phyloP scores from a whole-genome alignment of 2,113 vertebrate species.

The Notarius quadriscutis region DNA sequence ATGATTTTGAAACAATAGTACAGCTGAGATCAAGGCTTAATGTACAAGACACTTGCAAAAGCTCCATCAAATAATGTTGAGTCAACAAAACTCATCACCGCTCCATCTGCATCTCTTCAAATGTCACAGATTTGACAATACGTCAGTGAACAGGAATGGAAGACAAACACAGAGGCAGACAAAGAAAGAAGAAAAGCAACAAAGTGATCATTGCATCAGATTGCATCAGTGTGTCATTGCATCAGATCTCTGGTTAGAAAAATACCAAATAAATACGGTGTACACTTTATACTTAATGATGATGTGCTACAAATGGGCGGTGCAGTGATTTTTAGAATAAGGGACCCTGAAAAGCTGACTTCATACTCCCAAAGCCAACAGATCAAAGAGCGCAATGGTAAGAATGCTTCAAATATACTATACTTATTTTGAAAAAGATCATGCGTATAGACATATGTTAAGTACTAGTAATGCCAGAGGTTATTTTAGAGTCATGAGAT shows the following conservation, averaged over 20 bases:
- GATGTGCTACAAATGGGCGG: slow-evolving; percentile 22
- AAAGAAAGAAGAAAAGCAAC: slow-evolving; percentile 30
- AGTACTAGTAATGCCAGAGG: not conserved
- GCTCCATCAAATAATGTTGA: not conserved
- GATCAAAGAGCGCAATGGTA: slow-evolving; percentile 6
- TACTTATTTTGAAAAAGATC: not conserved
- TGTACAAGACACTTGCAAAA: not conserved
- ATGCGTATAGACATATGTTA: not conserved
- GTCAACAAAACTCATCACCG: not conserved
- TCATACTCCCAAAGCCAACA: slow-evolving; percentile 1
- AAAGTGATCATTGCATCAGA: not conserved
- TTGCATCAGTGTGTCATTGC: not conserved
- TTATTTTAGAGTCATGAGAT: not conserved
- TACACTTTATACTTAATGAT: slow-evolving; percentile 16
- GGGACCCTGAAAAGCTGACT: not conserved
- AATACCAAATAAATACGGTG: slow-evolving; percentile 4
- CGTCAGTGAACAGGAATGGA: not conserved
- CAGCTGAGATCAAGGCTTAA: not conserved
- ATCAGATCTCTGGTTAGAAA: slow-evolving; percentile 30
- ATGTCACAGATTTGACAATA: not conserved
- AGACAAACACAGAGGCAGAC: not conserved
- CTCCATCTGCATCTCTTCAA: no score
- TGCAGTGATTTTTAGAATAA: slow-evolving; percentile 14
- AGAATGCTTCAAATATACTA: slow-evolving; percentile 6
- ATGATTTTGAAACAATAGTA: not conserved